phyloP scores from a whole-genome alignment of 1,140 invertebrate genomes.

The Formica selysi region DNA sequence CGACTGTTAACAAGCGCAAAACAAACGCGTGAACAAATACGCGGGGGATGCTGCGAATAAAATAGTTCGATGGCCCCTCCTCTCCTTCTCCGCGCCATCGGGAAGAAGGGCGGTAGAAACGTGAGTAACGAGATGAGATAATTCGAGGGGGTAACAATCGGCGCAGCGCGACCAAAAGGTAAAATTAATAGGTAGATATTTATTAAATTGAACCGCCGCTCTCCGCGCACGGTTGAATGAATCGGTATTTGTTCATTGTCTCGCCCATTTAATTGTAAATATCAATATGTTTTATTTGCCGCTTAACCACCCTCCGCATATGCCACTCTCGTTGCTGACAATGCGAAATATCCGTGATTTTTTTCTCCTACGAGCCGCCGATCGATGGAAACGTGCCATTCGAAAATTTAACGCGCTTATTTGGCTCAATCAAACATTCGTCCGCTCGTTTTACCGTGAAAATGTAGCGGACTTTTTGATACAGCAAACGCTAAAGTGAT shows the following conservation, averaged over 20 bases:
- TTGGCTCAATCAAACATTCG: conserved; percentile 78
- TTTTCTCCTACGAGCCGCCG: conserved; percentile 30
- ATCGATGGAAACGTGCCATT: conserved; percentile 62
- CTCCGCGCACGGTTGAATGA: conserved; percentile 62
- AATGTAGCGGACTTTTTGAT: conserved; percentile 71
- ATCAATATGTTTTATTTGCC: conserved; percentile 83
- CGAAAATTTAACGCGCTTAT: conserved; percentile 77
- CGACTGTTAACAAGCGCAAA: conserved; percentile 74
- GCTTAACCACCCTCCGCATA: conserved; percentile 59
- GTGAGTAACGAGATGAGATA: conserved; percentile 39
- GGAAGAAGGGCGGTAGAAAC: conserved; percentile 10
- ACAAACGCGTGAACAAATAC: conserved; percentile 77
- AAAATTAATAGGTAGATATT: conserved; percentile 82
- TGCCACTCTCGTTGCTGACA: not conserved
- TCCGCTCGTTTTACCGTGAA: conserved; percentile 64
- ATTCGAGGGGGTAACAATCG: conserved; percentile 48
- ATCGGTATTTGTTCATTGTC: conserved; percentile 84
- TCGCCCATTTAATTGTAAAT: conserved; percentile 84
- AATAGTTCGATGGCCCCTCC: conserved; percentile 69
- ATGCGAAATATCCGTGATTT: conserved; percentile 54
- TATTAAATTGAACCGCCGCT: conserved; percentile 80
- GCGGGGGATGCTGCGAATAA: conserved; percentile 70
- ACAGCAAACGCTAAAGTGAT: conserved; percentile 75
- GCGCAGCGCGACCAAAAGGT: conserved; percentile 54
- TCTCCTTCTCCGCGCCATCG: not conserved